Evolutionary conservation across 2,113 vertebrate genomes (phyloP), one percentile per base, ranked within the genome.

Genomic region (Pachyramphus minor): DNA sequence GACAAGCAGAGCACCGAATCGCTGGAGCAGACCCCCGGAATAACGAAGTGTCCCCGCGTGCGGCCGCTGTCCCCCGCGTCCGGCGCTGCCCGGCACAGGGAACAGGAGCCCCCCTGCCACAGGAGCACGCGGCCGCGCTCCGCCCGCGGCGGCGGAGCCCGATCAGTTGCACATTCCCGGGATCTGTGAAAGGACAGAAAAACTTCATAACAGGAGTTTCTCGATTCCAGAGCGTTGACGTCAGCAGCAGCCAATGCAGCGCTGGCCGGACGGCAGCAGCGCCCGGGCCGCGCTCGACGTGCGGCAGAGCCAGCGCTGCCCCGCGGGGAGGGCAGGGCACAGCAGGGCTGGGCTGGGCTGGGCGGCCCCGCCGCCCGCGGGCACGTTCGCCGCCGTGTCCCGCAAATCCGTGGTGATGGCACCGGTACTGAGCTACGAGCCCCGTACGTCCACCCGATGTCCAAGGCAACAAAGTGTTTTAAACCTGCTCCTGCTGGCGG

Each of bases 221-320:
- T 74, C 53, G 55, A 44, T 88, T 96, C 75, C 91, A 60, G 91
- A 20, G 84, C 69, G 80, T 83, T 91, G 90, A 95, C 63, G 76
- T 89, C 76, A 95, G 92, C 44, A 66, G 90, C 90, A 77, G 89
- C 73, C 96, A 69, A 79, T 66, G 89, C 96, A 84, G 92, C 3
- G 25, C 52, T 9, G 59, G 59, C 52, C 87, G 79, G 87, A 68
- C 84, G 27, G 87, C 72, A 78, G 75, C 76, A 23, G 14, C 13
- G 47, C 47, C 6, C 4, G 19, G 49, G 45, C 52, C 25, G 69
- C 35, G 5, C 63, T 71, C 28, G 47, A 20, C n/a, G 18, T 8
- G 73, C 27, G 39, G 28, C 28, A 19, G 12, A 28, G 8, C 39
- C 39, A 19, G 60, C 37, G 31, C 31, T 45, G 74, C 2, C 10